Evolutionary conservation across 2,797 vertebrate genomes (phyloP).

Genomic region (Lepilemur ruficaudatus): DNA sequence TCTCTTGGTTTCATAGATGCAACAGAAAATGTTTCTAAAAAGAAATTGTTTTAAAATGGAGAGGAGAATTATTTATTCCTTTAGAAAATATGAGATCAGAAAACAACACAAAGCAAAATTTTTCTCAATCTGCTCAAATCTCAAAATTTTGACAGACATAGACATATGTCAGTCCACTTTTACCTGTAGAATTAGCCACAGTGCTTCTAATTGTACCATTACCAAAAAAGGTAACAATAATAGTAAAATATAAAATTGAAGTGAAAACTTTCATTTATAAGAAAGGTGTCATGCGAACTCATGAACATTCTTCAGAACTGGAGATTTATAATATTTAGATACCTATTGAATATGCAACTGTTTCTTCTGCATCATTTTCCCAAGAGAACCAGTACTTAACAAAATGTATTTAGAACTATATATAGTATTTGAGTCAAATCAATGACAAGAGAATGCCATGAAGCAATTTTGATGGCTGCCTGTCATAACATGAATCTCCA

Average conservation of each 20-base stretch:
- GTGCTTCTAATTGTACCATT: background rate
- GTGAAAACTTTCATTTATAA: background rate
- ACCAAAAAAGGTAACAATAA: background rate
- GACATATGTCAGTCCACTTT: background rate
- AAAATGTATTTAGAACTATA: background rate
- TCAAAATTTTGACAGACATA: background rate
- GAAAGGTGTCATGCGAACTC: background rate
- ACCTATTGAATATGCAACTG: background rate
- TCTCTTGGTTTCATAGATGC: background rate
- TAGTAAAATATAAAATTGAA: background rate
- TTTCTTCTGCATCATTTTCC: background rate
- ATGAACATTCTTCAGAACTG: background rate
- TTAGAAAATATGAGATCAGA: background rate
- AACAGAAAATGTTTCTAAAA: background rate
- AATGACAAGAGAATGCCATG: constrained; percentile 10
- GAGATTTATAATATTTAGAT: background rate
- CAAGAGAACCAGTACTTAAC: background rate
- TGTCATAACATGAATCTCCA: background rate
- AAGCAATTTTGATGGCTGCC: background rate
- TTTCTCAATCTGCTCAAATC: background rate
- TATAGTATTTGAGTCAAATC: constrained; percentile 25
- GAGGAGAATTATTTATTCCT: background rate
- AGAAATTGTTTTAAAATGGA: background rate
- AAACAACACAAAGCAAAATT: background rate
- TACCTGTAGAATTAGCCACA: background rate